Evolutionary conservation across 1,140 invertebrate genomes (phyloP).

Genomic region (Drusus annulatus): DNA sequence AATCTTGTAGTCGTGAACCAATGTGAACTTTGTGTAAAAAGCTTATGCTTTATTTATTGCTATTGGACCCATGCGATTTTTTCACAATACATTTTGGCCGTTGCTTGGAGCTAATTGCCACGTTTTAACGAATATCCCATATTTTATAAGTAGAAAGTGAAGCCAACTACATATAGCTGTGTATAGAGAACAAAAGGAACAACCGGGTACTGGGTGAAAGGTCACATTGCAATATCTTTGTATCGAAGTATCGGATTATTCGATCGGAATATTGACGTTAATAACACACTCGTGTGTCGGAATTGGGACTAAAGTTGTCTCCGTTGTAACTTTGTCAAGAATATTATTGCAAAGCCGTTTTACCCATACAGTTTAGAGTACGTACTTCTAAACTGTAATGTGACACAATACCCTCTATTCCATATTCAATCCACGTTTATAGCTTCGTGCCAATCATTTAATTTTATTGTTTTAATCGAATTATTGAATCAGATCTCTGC

Average conservation of each 20-base stretch:
- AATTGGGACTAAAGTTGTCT: constrained; percentile 10
- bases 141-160: constrained; percentile 30
- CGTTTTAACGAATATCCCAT: constrained; percentile 17
- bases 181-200: constrained; percentile 26
- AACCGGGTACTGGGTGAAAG: constrained; percentile 21
- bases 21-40: constrained; percentile 16
- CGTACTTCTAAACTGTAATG: neutral
- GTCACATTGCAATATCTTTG: constrained; percentile 21
- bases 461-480: neutral
- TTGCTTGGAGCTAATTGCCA: constrained; percentile 10
- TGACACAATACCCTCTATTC: constrained; percentile 4
- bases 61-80: constrained; percentile 14
- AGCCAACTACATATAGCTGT: constrained; percentile 12
- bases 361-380: constrained; percentile 2
- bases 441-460: neutral
- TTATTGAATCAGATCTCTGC: neutral
- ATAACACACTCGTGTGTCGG: constrained; percentile 1
- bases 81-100: constrained; percentile 11
- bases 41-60: constrained; percentile 10
- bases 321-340: constrained; percentile 18
- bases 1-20: constrained; percentile 13
- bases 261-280: constrained; percentile 15
- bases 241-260: constrained; percentile 17
- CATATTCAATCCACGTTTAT: neutral
- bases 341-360: neutral